Conservation (phyloP, 2,113 vertebrate species). For the Thalassoma bifasciatum region DNA sequence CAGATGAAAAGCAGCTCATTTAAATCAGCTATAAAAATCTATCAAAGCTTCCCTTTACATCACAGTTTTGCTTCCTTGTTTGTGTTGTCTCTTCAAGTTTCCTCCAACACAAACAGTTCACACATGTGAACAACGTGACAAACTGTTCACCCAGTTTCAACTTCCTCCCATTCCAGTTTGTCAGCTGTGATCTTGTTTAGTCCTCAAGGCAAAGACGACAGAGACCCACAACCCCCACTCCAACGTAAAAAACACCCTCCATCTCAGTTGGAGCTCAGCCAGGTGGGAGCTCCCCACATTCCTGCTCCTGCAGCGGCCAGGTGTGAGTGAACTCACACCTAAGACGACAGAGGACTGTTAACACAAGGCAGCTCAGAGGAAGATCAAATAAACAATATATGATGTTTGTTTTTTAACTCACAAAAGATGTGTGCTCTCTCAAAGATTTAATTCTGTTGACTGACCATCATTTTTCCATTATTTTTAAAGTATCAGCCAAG, state of each 20-base stretch:
- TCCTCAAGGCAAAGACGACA: constrained; percentile 2
- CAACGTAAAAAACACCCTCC: not conserved
- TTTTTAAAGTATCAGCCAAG: too few species aligned
- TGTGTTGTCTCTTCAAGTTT: not conserved
- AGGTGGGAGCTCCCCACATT: constrained; percentile 32
- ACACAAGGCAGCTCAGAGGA: too few species aligned
- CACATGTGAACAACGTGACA: not conserved
- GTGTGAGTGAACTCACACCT: constrained; percentile 29
- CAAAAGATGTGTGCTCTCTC: too few species aligned
- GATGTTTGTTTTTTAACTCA: not conserved
- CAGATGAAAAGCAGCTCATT: too few species aligned
- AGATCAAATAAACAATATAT: not conserved
- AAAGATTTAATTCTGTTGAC: not conserved
- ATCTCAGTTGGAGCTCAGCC: not conserved
- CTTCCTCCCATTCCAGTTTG: constrained; percentile 37
- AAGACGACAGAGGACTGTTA: not conserved
- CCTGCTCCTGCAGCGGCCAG: constrained; percentile 8
- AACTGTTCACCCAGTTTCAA: not conserved
- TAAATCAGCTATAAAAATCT: too few species aligned
- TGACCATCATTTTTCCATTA: too few species aligned
- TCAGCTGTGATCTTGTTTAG: constrained; percentile 19
- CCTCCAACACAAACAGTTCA: not conserved
- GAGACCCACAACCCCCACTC: not conserved
- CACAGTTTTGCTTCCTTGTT: not conserved
- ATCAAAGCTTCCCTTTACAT: too few species aligned